phyloP scores from a whole-genome alignment of 1,140 invertebrate genomes.

The Drosophila truncata region DNA sequence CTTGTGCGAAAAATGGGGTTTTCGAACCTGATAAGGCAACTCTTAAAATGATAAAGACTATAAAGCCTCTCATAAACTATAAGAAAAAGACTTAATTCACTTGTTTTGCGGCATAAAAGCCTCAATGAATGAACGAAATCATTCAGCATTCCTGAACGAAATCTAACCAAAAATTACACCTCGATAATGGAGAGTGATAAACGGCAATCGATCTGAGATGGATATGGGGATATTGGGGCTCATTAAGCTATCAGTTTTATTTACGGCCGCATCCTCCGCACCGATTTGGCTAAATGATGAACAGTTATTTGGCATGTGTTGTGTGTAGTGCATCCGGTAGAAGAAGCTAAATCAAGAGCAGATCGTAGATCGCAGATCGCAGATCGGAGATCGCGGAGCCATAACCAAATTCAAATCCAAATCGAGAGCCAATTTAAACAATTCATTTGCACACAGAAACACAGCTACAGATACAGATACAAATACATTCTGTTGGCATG shows the following conservation, averaged over 20 bases:
- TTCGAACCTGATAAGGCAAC: neutral
- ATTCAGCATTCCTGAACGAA: constrained; percentile 21
- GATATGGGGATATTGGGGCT: constrained; percentile 25
- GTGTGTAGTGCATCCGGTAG: constrained; percentile 75
- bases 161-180: constrained; percentile 24
- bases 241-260: constrained; percentile 71
- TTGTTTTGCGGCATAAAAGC: neutral
- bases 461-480: constrained; percentile 5
- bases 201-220: constrained; percentile 25
- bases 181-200: constrained; percentile 24
- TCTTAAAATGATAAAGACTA: constrained; percentile 2
- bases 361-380: neutral
- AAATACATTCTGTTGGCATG: constrained; percentile 18
- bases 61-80: neutral
- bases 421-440: constrained; percentile 55
- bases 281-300: constrained; percentile 33
- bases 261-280: constrained; percentile 60
- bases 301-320: constrained; percentile 70
- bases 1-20: constrained; percentile 3
- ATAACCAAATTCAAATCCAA: constrained; percentile 50
- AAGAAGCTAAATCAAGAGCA: constrained; percentile 52
- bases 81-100: neutral
- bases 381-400: constrained; percentile 17
- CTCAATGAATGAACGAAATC: constrained; percentile 22
- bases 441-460: constrained; percentile 39